Percentiles rank a stretch among this genome's conserved stretches.
Evolutionary conservation across 2,888 invertebrate genomes (phyloP).

Genomic region (Amorpha juglandis): DNA sequence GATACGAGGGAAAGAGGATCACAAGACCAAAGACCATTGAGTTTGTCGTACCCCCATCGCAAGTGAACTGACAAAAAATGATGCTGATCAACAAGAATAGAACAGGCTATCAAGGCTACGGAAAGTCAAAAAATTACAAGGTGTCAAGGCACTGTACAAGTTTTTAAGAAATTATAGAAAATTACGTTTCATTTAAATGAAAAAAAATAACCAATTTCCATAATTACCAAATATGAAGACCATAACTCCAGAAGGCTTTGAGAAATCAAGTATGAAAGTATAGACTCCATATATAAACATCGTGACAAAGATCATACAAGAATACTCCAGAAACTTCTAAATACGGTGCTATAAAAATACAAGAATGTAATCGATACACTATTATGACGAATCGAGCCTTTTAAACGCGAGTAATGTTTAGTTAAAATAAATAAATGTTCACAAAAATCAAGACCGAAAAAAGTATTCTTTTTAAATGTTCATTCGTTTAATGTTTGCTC

Average conservation of each 20-base stretch:
- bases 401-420: not conserved
- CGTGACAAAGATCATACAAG: not conserved
- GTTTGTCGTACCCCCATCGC: too few relatives aligned
- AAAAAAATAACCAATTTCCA: too few relatives aligned
- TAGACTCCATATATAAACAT: not conserved
- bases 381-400: not conserved
- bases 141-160: too few relatives aligned
- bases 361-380: not conserved
- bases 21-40: too few relatives aligned
- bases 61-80: too few relatives aligned
- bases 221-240: not conserved
- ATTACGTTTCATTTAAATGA: too few relatives aligned
- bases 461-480: slow-evolving; percentile 20
- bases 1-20: too few relatives aligned
- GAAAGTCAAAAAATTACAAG: too few relatives aligned
- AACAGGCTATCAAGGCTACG: too few relatives aligned
- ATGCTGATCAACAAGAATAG: too few relatives aligned
- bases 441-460: slow-evolving; percentile 7
- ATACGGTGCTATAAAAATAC: not conserved
- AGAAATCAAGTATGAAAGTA: not conserved
- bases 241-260: not conserved
- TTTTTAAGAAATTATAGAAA: too few relatives aligned
- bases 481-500: slow-evolving; percentile 62
- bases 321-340: not conserved
- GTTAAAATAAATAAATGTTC: slow-evolving; percentile 15